Base-by-base conservation (phyloP, 2,797 vertebrate species). In the Ciconia nigra region DNA sequence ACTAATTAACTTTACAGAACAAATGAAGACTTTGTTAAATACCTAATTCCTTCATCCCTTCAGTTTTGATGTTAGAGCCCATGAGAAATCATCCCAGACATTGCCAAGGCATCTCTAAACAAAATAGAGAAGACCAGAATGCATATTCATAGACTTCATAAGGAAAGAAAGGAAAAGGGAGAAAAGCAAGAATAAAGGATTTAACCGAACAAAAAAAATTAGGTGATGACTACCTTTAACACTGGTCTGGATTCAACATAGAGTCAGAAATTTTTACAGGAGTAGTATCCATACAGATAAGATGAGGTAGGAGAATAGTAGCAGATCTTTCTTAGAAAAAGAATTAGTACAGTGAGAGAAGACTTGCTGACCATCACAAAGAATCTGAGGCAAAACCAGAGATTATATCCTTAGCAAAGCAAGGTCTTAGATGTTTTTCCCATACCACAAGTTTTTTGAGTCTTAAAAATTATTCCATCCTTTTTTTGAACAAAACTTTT, bases 21-120 rank as follows among this genome's bases (percentile, higher is more conserved):
- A 96, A 96, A 94, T 87, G 79, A 83, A 96, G 89, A 83, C 87
- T 93, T 92, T 95, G 89, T 96, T 95, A 96, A 96, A 96, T 81
- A 95, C 79, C 95, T 71, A 86, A 74, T 89, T 96, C 92, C 92
- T 85, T 87, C 69, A 62, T 58, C 49, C 83, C 29, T 92, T 96
- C 58, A 7, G 39, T 94, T 97, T 89, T 97, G 72, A 93, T 93
- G 81, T 72, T 85, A 86, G 31, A 95, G 7, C 10, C 57, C 54
- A 72, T 69, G 62, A 95, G 82, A 96, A 96, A 96, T 90, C 42
- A 91, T 90, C 55, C 85, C 72, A 88, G 84, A 96, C 73, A 26
- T 74, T 83, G 77, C 59, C 76, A 94, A 89, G 46, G 59, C 72
- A 93, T 83, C 54, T 95, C 86, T 86, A 94, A 97, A 90, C 54